Evolutionary conservation across 2,888 invertebrate genomes (phyloP), one percentile per base, ranked within the genome.

Genomic region (Galerucella nymphaeae): DNA sequence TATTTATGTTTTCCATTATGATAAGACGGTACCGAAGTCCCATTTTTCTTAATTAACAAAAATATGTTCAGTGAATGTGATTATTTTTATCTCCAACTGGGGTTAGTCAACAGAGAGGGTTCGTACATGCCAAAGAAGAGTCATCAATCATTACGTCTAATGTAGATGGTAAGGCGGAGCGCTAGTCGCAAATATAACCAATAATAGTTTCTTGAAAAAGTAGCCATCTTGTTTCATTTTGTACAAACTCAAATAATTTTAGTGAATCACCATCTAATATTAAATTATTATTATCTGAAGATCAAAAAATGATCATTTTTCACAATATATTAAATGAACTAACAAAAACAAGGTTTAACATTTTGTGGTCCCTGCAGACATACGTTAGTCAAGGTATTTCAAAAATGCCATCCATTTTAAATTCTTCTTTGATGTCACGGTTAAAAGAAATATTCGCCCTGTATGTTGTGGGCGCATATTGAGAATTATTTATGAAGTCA

Each of bases 71-170:
- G 53, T 50, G 8, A 10, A 4, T 50, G 8, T 50, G 30, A 61
- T 41, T 50, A 61, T 38, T 62, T 70, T 48, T 57, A 45, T 18
- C 18, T 63, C 5, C 67, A 63, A 23, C 63, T 66, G 61, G 20
- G 55, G 16, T 57, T 45, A 63, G 64, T 63, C 67, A 76, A 76
- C 75, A 75, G 72, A 69, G 64, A 74, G 77, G 75, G 85, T 85
- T 88, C 83, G 81, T 80, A 80, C 76, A 70, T 79, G 79, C 80
- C 78, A 77, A 80, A 86, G 86, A 87, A 88, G 87, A 86, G 86
- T 88, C 85, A 89, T 89, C 87, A 86, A 89, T 89, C 89, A 89
- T 88, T 86, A 87, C 86, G 89, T 89, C 89, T 89, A 88, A 88
- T 87, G 86, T 87, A 86, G 87, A 87, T 86, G 87, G 86, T 86